Evolutionary conservation across 2,113 vertebrate genomes (phyloP), one percentile per base, ranked within the genome.

Genomic region (Poecilia latipinna): DNA sequence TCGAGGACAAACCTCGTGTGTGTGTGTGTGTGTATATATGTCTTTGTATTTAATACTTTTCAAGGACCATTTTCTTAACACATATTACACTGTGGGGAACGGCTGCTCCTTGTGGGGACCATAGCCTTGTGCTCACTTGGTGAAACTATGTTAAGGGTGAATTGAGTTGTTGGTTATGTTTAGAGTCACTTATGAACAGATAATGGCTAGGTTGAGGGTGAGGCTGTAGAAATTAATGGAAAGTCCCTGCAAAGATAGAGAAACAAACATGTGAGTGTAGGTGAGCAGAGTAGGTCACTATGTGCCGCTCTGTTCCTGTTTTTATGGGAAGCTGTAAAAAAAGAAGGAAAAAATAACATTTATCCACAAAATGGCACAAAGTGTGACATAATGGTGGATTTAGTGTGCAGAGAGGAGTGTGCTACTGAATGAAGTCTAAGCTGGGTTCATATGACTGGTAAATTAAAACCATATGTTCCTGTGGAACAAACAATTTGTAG

Each of bases 331-430:
- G 71, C 72, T 48, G 61, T 87, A 86, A 90, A 91, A 75, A 10
- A 13, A 63, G 11, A 12, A 10, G 4, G 10, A 86, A 90, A 91
- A 75, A 12, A 82, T 63, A 22, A 29, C 37, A 82, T 70, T 77
- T 78, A 82, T 79, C 62, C 77, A 85, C 57, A 89, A 88, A 88
- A 86, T 74, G 80, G 74, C 78, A 83, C 77, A 80, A 72, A 80
- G 74, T 85, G 79, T 81, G 89, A 86, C 74, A 63, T 83, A 85
- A 88, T 78, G 74, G 83, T 77, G 75, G 77, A 84, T 85, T 71
- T 60, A 74, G 72, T 66, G 65, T 79, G 78, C 74, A 63, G 64
- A 77, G 69, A 80, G 63, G 70, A 61, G 78, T 80, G 70, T 32
- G 70, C 92, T 82, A 73, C 86, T 66, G 78, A 71, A 72, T 29